Conservation (phyloP, 2,797 vertebrate species). For the Crax fasciolata region DNA sequence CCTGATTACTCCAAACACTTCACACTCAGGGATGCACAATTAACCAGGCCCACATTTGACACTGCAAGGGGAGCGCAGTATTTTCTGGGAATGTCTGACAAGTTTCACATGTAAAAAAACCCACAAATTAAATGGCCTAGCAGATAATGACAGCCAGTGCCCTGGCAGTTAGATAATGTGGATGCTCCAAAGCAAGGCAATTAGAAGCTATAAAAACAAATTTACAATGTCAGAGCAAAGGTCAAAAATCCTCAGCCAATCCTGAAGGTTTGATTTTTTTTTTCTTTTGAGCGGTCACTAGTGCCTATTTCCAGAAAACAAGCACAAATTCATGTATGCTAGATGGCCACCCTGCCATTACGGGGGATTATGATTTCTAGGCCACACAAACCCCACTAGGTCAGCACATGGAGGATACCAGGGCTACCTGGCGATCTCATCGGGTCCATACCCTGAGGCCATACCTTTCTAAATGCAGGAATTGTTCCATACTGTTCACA, state of each 20-base stretch:
- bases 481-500: neutral
- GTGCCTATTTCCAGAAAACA: neutral
- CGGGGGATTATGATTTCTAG: neutral
- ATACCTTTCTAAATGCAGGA: neutral
- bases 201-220: slow-evolving; percentile 71
- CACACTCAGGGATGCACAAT: slow-evolving; percentile 47
- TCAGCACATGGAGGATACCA: neutral
- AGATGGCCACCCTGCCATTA: neutral
- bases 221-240: slow-evolving; percentile 60
- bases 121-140: slow-evolving; percentile 53
- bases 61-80: neutral
- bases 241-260: slow-evolving; percentile 57
- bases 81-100: slow-evolving; percentile 49
- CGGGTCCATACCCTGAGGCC: neutral
- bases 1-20: slow-evolving; percentile 47
- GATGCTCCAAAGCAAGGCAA: slow-evolving; percentile 55
- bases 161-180: slow-evolving; percentile 45
- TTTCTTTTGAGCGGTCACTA: neutral
- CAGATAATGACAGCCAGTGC: slow-evolving; percentile 51
- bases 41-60: slow-evolving; percentile 25
- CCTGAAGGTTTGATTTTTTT: neutral
- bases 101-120: slow-evolving; percentile 25
- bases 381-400: neutral
- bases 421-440: neutral
- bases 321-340: neutral